Evolutionary conservation across 2,113 vertebrate genomes (phyloP).

Genomic region (Corydoras maculifer): DNA sequence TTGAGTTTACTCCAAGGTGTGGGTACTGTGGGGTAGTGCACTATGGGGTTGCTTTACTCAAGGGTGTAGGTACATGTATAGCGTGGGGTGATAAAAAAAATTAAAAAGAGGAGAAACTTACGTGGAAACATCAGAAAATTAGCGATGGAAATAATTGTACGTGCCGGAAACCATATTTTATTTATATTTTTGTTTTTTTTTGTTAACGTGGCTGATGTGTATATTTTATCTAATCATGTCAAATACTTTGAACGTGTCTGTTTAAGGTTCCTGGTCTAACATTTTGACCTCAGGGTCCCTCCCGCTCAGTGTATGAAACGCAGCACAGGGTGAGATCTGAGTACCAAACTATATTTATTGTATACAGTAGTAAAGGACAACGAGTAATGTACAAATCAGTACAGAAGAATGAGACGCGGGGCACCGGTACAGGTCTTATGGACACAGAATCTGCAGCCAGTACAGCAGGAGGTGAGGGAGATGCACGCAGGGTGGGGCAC

Average conservation of each 20-base stretch:
- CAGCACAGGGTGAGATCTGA: slow-evolving; percentile 46
- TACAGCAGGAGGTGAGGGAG: slow-evolving; percentile 10
- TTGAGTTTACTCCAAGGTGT: too few relatives aligned
- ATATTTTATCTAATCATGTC: slow-evolving; percentile 22
- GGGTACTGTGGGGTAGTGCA: too few relatives aligned
- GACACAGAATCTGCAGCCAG: slow-evolving; percentile 28
- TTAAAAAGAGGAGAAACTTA: neutral
- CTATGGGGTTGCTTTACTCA: too few relatives aligned
- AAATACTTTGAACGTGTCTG: neutral
- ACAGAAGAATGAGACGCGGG: too few relatives aligned
- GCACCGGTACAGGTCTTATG: slow-evolving; percentile 19
- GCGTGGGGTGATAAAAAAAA: too few relatives aligned
- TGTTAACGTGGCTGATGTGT: slow-evolving; percentile 8
- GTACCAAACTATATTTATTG: slow-evolving; percentile 84
- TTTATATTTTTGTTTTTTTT: slow-evolving; percentile 36
- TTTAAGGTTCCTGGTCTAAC: too few relatives aligned
- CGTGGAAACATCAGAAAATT: neutral
- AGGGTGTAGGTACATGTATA: too few relatives aligned
- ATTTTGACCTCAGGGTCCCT: too few relatives aligned
- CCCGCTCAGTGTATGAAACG: too few relatives aligned
- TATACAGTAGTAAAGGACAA: slow-evolving; percentile 79
- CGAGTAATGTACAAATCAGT: slow-evolving; percentile 66
- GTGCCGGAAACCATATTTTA: slow-evolving; percentile 19
- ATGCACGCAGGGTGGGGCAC: neutral
- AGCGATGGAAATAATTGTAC: neutral